These are phyloP conservation scores for Arvicanthis niloticus DNA, from an alignment of 2,113 vertebrate species.

Conservation along the genomic window DNA sequence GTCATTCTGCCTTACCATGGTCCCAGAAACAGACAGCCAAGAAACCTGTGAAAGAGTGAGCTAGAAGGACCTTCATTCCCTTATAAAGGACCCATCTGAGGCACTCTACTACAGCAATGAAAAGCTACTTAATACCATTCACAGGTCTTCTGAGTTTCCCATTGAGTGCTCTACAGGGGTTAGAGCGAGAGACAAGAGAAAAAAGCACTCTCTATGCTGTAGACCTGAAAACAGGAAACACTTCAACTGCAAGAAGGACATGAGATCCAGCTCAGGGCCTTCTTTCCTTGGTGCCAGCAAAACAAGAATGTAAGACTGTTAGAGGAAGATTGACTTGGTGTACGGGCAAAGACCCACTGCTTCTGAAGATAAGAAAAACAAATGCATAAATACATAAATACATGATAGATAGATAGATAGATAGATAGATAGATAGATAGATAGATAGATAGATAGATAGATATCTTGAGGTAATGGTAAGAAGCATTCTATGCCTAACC, in stretches of 20 bases:
- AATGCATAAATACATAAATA: background rate
- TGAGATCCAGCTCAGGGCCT: background rate
- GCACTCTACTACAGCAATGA: background rate
- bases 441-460: background rate
- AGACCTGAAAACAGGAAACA: background rate
- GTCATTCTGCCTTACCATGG: background rate
- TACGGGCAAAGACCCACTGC: background rate
- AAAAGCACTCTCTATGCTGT: background rate
- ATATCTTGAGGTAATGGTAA: background rate
- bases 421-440: no score
- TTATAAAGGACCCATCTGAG: background rate
- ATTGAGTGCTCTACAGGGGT: background rate
- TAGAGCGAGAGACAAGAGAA: background rate
- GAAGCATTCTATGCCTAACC: background rate
- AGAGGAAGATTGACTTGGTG: background rate
- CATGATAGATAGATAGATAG: no score
- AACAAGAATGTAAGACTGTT: background rate
- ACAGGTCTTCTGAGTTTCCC: background rate
- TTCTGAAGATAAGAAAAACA: background rate
- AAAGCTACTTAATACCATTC: background rate
- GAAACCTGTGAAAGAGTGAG: background rate
- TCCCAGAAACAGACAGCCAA: background rate
- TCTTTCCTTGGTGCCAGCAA: background rate
- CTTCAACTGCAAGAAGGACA: background rate
- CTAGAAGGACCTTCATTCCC: background rate